Percentiles rank a stretch among this genome's conserved stretches.
Evolutionary conservation across 2,797 vertebrate genomes (phyloP).

Genomic region (Tarsius wallacei): DNA sequence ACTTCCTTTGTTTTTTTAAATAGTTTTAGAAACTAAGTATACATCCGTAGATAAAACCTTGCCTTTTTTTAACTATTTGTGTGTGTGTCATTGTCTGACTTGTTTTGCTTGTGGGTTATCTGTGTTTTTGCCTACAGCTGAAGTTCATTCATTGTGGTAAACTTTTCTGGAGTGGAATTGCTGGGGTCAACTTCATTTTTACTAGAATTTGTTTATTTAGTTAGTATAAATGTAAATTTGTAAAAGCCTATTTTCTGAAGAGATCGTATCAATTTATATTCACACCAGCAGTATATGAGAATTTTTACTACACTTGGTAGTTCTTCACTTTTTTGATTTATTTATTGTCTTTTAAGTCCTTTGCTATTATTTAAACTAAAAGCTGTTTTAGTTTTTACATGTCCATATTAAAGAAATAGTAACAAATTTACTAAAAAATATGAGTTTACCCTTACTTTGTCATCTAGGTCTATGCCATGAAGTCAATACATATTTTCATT

Average conservation of each 20-base stretch:
- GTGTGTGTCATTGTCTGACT: neutral
- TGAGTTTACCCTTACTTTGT: neutral
- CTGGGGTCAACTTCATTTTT: slow-evolving; percentile 45
- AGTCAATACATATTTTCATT: slow-evolving; percentile 37
- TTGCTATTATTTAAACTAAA: slow-evolving; percentile 44
- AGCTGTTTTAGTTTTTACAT: neutral
- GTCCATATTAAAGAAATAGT: slow-evolving; percentile 21
- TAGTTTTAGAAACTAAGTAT: slow-evolving; percentile 48
- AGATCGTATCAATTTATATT: neutral
- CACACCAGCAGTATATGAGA: neutral
- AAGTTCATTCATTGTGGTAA: slow-evolving; percentile 40
- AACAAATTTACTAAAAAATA: slow-evolving; percentile 46
- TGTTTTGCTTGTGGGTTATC: neutral
- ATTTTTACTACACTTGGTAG: neutral
- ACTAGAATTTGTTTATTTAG: slow-evolving; percentile 30
- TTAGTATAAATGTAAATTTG: neutral
- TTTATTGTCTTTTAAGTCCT: neutral
- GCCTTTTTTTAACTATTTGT: neutral
- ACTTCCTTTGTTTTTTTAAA: slow-evolving; percentile 27
- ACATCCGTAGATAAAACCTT: neutral
- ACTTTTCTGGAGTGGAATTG: slow-evolving; percentile 43
- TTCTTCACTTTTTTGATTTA: neutral
- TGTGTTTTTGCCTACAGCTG: slow-evolving; percentile 1
- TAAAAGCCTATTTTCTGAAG: neutral
- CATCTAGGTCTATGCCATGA: neutral